These are phyloP conservation scores for Rattus norvegicus DNA, from an alignment of 2,113 vertebrate genomes.

Conservation along the genomic window GRCr8 NC_086027.1:109300001-109300500, in stretches of 20 bases:
- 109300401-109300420: neutral
- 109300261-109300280: neutral
- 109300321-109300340: neutral
- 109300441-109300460: neutral
- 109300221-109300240: neutral
- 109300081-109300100: neutral
- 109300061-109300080: neutral
- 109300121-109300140: neutral
- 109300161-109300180: neutral
- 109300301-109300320: neutral
- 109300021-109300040: neutral
- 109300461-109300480: neutral
- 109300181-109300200: fast-evolving
- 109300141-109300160: neutral
- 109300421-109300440: neutral
- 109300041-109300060: neutral
- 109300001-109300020: neutral
- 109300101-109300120: neutral
- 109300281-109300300: neutral
- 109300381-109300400: neutral
- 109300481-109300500: too few relatives aligned
- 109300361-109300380: neutral
- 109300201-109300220: neutral
- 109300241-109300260: neutral
- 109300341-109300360: neutral